These are phyloP conservation scores for Atherix ibis DNA, from an alignment of 2,888 invertebrate genomes.

Conservation along the genomic window DNA sequence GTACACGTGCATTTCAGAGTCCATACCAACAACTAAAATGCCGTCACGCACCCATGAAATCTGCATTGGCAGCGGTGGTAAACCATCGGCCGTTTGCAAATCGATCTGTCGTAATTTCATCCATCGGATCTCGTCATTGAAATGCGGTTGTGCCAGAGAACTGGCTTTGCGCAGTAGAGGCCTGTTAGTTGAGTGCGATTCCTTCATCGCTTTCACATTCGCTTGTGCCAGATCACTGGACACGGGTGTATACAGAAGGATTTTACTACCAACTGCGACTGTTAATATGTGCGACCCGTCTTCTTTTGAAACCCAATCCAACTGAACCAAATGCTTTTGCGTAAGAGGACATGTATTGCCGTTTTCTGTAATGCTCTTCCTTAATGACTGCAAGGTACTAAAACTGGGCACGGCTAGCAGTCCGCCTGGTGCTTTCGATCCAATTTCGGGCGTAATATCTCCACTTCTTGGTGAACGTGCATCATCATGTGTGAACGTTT, in stretches of 20 bases:
- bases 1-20: conserved; percentile 98
- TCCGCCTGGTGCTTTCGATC: conserved; percentile 21
- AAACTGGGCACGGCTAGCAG: conserved; percentile 79
- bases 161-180: conserved; percentile 81
- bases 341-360: conserved; percentile 82
- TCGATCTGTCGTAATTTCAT: conserved; percentile 88
- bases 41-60: conserved; percentile 98
- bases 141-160: conserved; percentile 75
- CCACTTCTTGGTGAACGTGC: conserved; percentile 41
- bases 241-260: conserved; percentile 82
- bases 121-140: conserved; percentile 89
- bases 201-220: conserved; percentile 81
- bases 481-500: conserved; percentile 67
- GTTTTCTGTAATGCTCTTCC: conserved; percentile 79
- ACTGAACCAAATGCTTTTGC: conserved; percentile 82
- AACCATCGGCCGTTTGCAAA: conserved; percentile 81
- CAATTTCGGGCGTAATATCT: conserved; percentile 29
- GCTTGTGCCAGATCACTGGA: conserved; percentile 91
- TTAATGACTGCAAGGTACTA: conserved; percentile 71
- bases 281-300: conserved; percentile 97
- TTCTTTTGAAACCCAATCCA: conserved; percentile 99
- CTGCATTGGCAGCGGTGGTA: conserved; percentile 95
- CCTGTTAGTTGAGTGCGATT: conserved; percentile 66
- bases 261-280: conserved; percentile 86
- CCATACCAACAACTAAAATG: conserved; percentile 96